Evolutionary conservation across 2,797 vertebrate genomes (phyloP).

Genomic region (Euphonia xanthogaster): DNA sequence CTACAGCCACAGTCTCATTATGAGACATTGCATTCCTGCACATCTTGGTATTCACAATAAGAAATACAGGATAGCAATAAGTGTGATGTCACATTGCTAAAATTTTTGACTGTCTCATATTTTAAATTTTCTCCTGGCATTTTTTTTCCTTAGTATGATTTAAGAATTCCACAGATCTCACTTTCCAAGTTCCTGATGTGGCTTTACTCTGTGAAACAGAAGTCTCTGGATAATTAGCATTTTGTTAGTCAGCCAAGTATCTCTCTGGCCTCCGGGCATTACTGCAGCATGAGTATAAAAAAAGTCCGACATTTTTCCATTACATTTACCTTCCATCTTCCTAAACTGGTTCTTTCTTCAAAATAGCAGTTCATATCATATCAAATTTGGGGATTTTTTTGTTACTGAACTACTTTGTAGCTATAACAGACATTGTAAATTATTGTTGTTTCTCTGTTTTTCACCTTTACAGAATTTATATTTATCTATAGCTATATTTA

Average conservation of each 20-base stretch:
- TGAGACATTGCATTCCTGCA: neutral
- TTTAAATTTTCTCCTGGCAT: neutral
- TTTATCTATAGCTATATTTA: neutral
- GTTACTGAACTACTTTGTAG: neutral
- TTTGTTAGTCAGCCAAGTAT: slow-evolving; percentile 36
- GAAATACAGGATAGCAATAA: neutral
- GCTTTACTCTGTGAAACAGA: slow-evolving; percentile 3
- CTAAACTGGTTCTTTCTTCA: neutral
- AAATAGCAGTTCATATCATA: neutral
- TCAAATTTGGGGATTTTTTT: neutral
- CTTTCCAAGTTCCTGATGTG: neutral
- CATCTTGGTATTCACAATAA: neutral
- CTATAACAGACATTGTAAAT: neutral
- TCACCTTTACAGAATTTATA: neutral
- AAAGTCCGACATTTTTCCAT: neutral
- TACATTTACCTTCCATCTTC: neutral
- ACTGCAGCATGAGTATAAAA: neutral
- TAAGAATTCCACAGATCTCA: neutral
- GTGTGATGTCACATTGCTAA: neutral
- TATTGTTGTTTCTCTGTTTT: neutral
- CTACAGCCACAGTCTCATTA: neutral
- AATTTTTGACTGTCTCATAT: neutral
- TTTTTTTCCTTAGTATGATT: neutral
- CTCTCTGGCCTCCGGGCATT: slow-evolving; percentile 13
- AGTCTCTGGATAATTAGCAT: slow-evolving; percentile 26